Evolutionary conservation across 1,140 invertebrate species (phyloP), one percentile per base, ranked within the genome.

Genomic region (Melipona quadrifasciata): DNA sequence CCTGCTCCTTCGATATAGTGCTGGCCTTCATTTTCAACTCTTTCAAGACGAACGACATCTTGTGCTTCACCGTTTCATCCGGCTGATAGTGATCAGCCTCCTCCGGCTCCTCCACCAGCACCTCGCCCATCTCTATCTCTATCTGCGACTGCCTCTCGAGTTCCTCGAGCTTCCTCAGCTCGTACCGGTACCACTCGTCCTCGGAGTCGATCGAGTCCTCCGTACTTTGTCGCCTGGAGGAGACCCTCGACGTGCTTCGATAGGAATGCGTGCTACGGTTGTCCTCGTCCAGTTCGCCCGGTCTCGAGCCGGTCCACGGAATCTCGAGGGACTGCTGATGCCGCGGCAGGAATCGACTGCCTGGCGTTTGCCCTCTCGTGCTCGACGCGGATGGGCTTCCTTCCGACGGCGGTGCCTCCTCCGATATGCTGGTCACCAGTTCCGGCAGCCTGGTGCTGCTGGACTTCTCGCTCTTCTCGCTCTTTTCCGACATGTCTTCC

Each of bases 121-220:
- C 95, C 84, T 96, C 95, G 83, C 95, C 95, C 92, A 96, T 95
- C 87, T 97, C 97, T 24, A 95, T 91, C 90, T 97, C 96, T 58
- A 96, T 90, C 88, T 97, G 96, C 14, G 96, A 96, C 85, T 97
- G 97, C 85, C 97, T 95, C 93, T 99, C 98, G 91, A 98, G 95
- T 95, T 98, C 97, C 94, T 98, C 97, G 61, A 99, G 92, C 93
- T 98, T 98, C 71, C 97, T 95, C 76, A 98, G 91, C 91, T 98
- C 98, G 92, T 99, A 98, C 86, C 97, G 97, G 90, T 98, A 99
- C 97, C 98, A 99, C 95, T 98, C 98, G 91, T 99, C 98, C 94
- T 99, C 98, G 67, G 97, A 98, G 93, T 99, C 98, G 80, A 99
- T 98, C 82, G 97, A 98, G 89, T 99, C 98, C 94, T 98, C 98